Conservation (phyloP, 2,797 vertebrate species). For the Manis javanica region DNA sequence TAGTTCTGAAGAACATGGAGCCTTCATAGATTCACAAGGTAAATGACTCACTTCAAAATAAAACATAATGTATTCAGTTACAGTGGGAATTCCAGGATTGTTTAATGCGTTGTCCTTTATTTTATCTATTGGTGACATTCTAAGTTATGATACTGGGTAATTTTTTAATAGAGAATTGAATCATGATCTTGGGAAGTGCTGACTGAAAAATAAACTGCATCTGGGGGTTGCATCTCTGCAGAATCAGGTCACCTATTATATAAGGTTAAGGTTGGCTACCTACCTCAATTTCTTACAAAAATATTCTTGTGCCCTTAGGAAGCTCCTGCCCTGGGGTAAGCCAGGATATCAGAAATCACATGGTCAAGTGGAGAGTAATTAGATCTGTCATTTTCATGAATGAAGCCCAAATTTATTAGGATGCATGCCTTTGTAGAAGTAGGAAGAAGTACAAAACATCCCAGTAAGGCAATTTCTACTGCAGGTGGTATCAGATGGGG, state of each 20-base stretch:
- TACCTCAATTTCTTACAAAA: background rate
- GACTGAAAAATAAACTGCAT: background rate
- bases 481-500: background rate
- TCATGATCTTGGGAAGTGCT: background rate
- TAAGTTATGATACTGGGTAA: background rate
- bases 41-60: slow-evolving; percentile 64
- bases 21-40: slow-evolving; percentile 66
- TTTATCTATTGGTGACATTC: background rate
- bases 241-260: background rate
- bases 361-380: background rate
- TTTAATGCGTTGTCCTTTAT: background rate
- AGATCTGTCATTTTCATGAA: background rate
- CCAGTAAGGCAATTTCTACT: background rate
- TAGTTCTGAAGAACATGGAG: slow-evolving; percentile 73
- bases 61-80: background rate
- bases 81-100: background rate
- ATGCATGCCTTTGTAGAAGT: background rate
- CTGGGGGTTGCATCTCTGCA: background rate
- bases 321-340: background rate
- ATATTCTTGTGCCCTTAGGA: background rate
- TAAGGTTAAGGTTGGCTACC: background rate
- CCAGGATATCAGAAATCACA: background rate
- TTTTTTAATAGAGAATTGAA: background rate
- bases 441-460: background rate
- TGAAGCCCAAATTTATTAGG: background rate